phyloP scores from a whole-genome alignment of 2,888 invertebrate genomes.

The Craniophora ligustri region DNA sequence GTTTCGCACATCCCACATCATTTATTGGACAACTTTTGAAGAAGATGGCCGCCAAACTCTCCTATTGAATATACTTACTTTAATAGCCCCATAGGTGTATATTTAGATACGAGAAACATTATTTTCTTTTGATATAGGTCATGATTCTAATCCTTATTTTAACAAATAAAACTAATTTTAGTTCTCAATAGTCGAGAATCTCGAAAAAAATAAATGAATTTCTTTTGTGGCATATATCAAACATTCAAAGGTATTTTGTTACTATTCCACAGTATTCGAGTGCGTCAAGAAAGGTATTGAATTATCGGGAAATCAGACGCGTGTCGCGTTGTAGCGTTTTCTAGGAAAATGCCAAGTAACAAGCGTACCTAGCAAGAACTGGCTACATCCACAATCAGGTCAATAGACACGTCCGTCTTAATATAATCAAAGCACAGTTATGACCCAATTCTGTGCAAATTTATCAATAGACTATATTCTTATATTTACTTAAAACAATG shows the following conservation, averaged over 20 bases:
- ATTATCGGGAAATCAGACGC: slow-evolving; percentile 5
- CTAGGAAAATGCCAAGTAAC: background rate
- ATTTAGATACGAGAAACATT: slow-evolving; percentile 10
- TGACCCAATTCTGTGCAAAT: background rate
- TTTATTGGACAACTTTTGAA: slow-evolving; percentile 46
- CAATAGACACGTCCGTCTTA: slow-evolving; percentile 2
- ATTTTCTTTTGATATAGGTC: slow-evolving; percentile 32
- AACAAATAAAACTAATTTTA: slow-evolving; percentile 27
- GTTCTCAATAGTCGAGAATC: slow-evolving; percentile 43
- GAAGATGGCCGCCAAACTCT: slow-evolving; percentile 32
- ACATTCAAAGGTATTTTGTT: slow-evolving; percentile 33
- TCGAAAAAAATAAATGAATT: slow-evolving; percentile 55
- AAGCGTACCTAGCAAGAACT: background rate
- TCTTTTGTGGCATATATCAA: slow-evolving; percentile 66
- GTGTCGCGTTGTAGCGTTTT: too few relatives aligned
- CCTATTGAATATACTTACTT: slow-evolving; percentile 24
- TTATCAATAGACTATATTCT: too few relatives aligned
- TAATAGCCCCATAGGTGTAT: slow-evolving; percentile 11
- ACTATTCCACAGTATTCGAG: slow-evolving; percentile 4
- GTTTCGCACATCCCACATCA: slow-evolving; percentile 34
- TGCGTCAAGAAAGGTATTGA: slow-evolving; percentile 4
- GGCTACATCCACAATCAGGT: background rate
- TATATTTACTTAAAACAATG: slow-evolving; percentile 5
- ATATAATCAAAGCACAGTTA: too few relatives aligned
- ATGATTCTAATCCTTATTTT: slow-evolving; percentile 10